Conservation (phyloP, 2,888 invertebrate species). For the Zygothrica quintamaculata region DNA sequence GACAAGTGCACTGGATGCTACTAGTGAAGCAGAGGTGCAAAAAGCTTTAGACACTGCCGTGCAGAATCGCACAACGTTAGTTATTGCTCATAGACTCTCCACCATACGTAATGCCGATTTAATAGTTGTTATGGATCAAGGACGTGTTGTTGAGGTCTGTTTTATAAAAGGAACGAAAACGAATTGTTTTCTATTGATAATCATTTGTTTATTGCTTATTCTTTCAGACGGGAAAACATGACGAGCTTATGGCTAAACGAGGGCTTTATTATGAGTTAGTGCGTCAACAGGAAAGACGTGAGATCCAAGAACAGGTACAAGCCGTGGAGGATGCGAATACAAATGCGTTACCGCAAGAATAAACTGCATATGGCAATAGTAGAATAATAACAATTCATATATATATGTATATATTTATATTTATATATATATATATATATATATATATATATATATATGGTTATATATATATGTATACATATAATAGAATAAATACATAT, state of each 20-base stretch:
- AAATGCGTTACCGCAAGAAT: conserved; percentile 21
- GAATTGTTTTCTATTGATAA: not conserved
- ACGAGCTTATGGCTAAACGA: conserved; percentile 89
- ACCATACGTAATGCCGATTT: conserved; percentile 96
- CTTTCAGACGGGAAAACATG: conserved; percentile 92
- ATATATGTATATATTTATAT: too few species aligned
- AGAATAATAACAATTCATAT: conserved; percentile 28
- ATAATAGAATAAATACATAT: too few species aligned
- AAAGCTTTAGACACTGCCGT: conserved; percentile 93
- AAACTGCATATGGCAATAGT: conserved; percentile 14
- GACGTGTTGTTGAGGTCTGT: conserved; percentile 92
- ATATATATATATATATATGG: too few species aligned
- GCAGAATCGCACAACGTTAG: conserved; percentile 94
- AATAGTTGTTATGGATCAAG: conserved; percentile 95
- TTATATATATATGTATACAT: too few species aligned
- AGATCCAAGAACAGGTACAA: conserved; percentile 53
- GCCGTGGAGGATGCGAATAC: conserved; percentile 24
- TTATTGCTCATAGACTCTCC: conserved; percentile 97
- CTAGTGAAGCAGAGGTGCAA: conserved; percentile 96
- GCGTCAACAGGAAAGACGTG: conserved; percentile 89
- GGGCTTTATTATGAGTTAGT: conserved; percentile 95
- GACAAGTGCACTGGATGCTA: conserved; percentile 96
- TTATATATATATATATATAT: too few species aligned
- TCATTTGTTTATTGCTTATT: too few species aligned
- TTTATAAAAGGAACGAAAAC: not conserved